Conservation (phyloP, 2,113 vertebrate species). For the Leucopsar rothschildi region DNA sequence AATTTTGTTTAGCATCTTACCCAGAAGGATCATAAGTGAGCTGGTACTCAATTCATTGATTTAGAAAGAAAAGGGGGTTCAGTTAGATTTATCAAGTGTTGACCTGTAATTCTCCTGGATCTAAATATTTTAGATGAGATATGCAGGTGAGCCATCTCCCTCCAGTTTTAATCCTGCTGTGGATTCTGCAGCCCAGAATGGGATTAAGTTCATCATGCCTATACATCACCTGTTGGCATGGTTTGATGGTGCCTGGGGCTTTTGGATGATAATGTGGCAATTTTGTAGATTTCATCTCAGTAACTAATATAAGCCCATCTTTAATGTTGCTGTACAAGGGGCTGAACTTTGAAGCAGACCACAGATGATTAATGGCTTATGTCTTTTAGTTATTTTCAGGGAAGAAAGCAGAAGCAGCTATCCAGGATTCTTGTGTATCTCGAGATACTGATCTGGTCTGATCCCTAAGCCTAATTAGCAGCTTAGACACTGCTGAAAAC, state of each 20-base stretch:
- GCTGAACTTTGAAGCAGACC: conserved; percentile 15
- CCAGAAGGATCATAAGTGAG: background rate
- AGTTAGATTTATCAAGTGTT: background rate
- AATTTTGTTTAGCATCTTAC: background rate
- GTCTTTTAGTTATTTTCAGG: background rate
- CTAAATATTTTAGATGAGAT: background rate
- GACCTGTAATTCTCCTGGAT: background rate
- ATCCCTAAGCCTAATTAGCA: background rate
- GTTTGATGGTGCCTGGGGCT: conserved; percentile 27
- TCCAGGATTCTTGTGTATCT: background rate
- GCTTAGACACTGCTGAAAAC: background rate
- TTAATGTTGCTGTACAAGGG: conserved; percentile 22
- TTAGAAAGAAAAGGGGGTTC: background rate
- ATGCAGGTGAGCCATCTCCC: background rate
- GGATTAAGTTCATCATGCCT: background rate
- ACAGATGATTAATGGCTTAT: background rate
- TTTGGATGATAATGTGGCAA: background rate
- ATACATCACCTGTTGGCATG: background rate
- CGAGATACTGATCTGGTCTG: background rate
- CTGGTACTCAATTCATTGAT: background rate
- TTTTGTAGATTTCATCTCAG: conserved; percentile 50
- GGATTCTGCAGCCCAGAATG: background rate
- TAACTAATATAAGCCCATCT: background rate
- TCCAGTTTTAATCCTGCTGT: background rate
- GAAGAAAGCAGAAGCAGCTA: background rate